Evolutionary conservation across 2,888 invertebrate species (phyloP), one percentile per base, ranked within the genome.

Genomic region (Arctia plantaginis): DNA sequence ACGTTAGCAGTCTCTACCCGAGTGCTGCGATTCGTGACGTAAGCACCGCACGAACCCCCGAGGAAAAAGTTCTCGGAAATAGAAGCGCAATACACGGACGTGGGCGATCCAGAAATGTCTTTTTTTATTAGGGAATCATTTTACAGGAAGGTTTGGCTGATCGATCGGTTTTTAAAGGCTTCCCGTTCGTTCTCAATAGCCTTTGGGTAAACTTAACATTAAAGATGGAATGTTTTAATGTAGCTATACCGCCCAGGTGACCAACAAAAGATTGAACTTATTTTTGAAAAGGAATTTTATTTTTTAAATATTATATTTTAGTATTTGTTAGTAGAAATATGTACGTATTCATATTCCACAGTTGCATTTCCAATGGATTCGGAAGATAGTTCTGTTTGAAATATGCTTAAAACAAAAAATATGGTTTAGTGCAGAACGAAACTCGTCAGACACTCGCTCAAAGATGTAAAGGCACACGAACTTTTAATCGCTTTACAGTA

Each of bases 21-120:
- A 82, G 84, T 77, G 78, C 76, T 73, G 72, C 77, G 74, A 70
- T 66, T 80, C 77, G 79, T 86, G 85, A 85, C 85, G 86, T 86
- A 85, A 82, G n/a, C 77, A 76, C 67, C 70, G 80, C 80, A 80
- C 78, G 80, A 82, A 77, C 70, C 65, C 73, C 78, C 71, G 66
- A 76, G 74, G 77, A 73, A 82, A 78, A 77, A 81, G 55, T 75
- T 77, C 83, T 55, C 75, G 51, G 75, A 69, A 78, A 78, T 75
- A 67, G 67, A 76, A 80, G 69, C 78, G 66, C 72, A 77, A 76
- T 75, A 77, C 72, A 71, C 73, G 77, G 77, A 69, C 73, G 72
- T 74, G 66, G 74, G 68, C 73, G 71, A 77, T 71, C 74, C 75
- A 73, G 77, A 78, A 69, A 71, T 77, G 76, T 76, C 72, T 62